These are phyloP conservation scores for Argyresthia albistria DNA, from an alignment of 2,888 invertebrate species.

Conservation along the genomic window DNA sequence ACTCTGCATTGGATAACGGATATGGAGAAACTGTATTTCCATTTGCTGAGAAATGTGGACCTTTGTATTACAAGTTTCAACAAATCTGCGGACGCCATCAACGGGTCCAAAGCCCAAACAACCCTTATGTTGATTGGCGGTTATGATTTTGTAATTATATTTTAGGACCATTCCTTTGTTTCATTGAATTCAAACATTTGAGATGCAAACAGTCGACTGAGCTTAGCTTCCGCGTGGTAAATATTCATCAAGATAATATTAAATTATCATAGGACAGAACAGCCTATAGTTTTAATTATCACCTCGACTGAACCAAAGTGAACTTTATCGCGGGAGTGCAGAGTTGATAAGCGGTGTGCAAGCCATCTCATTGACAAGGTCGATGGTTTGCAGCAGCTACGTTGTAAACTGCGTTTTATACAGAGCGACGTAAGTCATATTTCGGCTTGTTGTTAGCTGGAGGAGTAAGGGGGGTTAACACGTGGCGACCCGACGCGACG, in stretches of 20 bases:
- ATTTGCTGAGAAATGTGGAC: too few relatives aligned
- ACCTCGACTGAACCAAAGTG: constrained; percentile 18
- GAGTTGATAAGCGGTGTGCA: constrained; percentile 27
- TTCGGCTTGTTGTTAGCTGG: constrained; percentile 16
- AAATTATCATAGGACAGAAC: constrained; percentile 17
- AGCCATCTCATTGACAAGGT: constrained; percentile 34
- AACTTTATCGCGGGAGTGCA: constrained; percentile 24
- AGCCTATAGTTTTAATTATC: constrained; percentile 25
- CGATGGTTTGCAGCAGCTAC: constrained; percentile 19
- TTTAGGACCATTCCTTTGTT: too few relatives aligned
- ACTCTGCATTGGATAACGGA: too few relatives aligned
- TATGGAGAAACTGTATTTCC: too few relatives aligned
- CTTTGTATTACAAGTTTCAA: too few relatives aligned
- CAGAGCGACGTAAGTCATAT: constrained; percentile 17
- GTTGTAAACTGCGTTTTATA: constrained; percentile 29
- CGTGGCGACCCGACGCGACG: constrained; percentile 49
- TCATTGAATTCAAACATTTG: constrained; percentile 5
- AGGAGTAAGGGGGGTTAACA: constrained; percentile 29
- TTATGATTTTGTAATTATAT: too few relatives aligned
- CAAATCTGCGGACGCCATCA: too few relatives aligned
- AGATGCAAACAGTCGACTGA: constrained; percentile 9
- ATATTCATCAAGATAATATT: constrained; percentile 21
- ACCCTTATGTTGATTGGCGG: too few relatives aligned
- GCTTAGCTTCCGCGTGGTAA: constrained; percentile 17
- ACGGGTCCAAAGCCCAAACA: too few relatives aligned